Base-by-base conservation (phyloP, 2,113 vertebrate species). In the Tragelaphus scriptus region DNA sequence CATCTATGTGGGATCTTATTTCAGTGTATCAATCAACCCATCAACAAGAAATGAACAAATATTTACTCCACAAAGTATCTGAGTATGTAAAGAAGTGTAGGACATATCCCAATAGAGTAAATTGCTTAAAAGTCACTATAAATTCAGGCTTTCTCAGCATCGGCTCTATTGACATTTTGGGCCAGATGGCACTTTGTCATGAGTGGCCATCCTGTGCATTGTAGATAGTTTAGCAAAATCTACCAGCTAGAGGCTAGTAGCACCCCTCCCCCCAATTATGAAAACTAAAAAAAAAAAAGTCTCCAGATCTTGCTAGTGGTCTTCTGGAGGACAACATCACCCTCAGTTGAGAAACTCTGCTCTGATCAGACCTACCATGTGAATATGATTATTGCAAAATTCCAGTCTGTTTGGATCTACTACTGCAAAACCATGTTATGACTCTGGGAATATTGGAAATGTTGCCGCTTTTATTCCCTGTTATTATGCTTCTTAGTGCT, bases 21-120 rank as follows among this genome's bases (percentile, higher is more conserved):
- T 93, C 81, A 85, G 49, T 91, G 5, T 71, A 51, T 75, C 80
- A 93, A 81, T 58, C 49, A 94, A 61, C 15, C 84, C 77, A 90
- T 87, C 68, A 92, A 88, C 21, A 94, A 55, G 85, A 26, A 92
- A 91, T 71, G n/a, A 88, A 86, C 10, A 95, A 85, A 84, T 68
- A 84, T 88, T 96, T 92, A 81, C 47, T 97, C 85, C 63, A 61
- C 28, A 61, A 85, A 85, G 49, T 68, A 53, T 59, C 90, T 92
- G 65, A 36, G 30, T 75, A 30, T 75, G 80, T 65, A 61, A 82
- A 65, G 15, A 97, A 53, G 30, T 47, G 2, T 93, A 63, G 59
- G 30, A 49, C 26, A 36, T 91, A 89, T 91, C 28, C 30, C 58
- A 91, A 10, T 5, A 77, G 32, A 36, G 44, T 88, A 85, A 81